Evolutionary conservation across 2,797 vertebrate genomes (phyloP).

Genomic region (Sebastes baramenuke): DNA sequence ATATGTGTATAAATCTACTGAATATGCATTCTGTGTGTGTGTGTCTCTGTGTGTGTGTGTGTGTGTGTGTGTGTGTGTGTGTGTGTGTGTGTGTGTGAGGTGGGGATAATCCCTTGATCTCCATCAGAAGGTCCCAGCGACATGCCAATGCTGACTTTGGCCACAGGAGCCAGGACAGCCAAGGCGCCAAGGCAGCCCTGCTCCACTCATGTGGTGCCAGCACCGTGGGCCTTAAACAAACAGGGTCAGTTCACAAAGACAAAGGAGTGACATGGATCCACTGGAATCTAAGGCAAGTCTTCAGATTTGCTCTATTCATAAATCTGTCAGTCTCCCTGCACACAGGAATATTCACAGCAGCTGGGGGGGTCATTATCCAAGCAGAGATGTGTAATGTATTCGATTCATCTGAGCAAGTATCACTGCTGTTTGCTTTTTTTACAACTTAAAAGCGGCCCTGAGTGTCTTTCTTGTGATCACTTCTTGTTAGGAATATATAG

Average conservation of each 20-base stretch:
- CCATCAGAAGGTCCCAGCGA: conserved; percentile 66
- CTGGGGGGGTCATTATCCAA: conserved; percentile 11
- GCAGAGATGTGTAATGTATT: background rate
- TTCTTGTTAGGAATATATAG: background rate
- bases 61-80: background rate
- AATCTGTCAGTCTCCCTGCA: conserved; percentile 48
- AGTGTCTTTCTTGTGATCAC: conserved; percentile 5
- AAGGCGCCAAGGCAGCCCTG: conserved; percentile 63
- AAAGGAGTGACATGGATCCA: conserved; percentile 62
- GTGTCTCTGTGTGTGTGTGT: background rate
- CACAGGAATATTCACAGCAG: conserved; percentile 28
- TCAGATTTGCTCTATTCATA: conserved; percentile 56
- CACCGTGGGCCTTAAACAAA: conserved; percentile 73
- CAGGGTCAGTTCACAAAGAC: conserved; percentile 78
- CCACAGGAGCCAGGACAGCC: conserved; percentile 59
- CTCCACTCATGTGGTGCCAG: conserved; percentile 73
- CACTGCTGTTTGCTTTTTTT: conserved; percentile 8
- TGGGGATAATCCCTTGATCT: conserved; percentile 69
- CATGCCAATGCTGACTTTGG: conserved; percentile 77
- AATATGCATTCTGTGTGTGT: background rate
- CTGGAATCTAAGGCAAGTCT: conserved; percentile 50
- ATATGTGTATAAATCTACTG: conserved; percentile 7
- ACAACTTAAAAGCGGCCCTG: background rate
- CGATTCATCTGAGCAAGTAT: background rate
- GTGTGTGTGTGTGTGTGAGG: background rate